Evolutionary conservation across 2,113 vertebrate species (phyloP), one percentile per base, ranked within the genome.

Genomic region (Vireo altiloquus): DNA sequence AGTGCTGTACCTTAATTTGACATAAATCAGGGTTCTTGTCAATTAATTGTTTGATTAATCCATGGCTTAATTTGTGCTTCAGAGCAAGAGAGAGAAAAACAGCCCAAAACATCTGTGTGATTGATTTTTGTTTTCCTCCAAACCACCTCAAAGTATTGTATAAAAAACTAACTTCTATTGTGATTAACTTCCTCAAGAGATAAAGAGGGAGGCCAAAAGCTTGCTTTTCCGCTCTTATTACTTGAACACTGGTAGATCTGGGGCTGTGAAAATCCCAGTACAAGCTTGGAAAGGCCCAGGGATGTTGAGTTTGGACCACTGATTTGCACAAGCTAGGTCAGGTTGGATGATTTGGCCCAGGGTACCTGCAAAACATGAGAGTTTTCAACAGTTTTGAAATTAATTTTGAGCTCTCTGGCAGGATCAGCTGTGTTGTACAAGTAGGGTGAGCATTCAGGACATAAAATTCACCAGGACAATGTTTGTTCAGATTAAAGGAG

Each of bases 1-100:
- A 9, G 2, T 87, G 56, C 69, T 78, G 31, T 92, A 90, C 81
- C 66, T 95, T 79, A 80, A 82, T 60, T 87, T 1, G 0, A 76
- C 64, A 83, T 90, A 92, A 96, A 92, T 95, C 95, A 94, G n/a
- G 23, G 37, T 75, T 75, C 88, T 75, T 86, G 88, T 92, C 88
- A 93, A 95, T 93, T 82, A 92, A 90, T 50, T 94, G 72, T 84
- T 96, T 95, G 89, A 94, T 94, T 96, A 89, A 95, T 91, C 89
- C 53, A 60, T 82, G 72, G 20, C 20, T 92, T 92, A 82, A 94
- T 96, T 94, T 91, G 39, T 94, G 56, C 81, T 92, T 94, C 89
- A 84, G 89, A 91, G 68, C 4, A 10, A 69, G 42, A 80, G 79
- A 79, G 64, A 91, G 39, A 64, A 90, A 93, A 95, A 59, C 68